Evolutionary conservation across 1,140 invertebrate genomes (phyloP).

Genomic region (Drosophila leontia): DNA sequence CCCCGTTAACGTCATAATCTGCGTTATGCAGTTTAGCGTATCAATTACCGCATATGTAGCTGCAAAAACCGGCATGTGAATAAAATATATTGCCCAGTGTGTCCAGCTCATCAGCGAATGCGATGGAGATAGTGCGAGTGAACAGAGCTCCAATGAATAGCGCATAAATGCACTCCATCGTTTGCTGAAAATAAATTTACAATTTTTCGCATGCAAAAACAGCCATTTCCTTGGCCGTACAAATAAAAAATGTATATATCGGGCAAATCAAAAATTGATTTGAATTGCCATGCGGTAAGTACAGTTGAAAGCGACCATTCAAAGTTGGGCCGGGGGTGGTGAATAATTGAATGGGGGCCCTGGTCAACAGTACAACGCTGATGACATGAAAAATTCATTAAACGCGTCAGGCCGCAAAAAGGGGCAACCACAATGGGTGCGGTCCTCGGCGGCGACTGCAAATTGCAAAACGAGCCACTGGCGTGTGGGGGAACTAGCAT

Average conservation of each 20-base stretch:
- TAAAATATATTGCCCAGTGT: constrained; percentile 57
- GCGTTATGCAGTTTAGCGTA: constrained; percentile 80
- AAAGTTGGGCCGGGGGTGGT: constrained; percentile 15
- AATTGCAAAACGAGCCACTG: constrained; percentile 39
- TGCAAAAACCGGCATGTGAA: constrained; percentile 60
- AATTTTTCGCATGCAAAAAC: constrained; percentile 53
- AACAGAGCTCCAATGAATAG: constrained; percentile 8
- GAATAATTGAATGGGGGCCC: constrained; percentile 48
- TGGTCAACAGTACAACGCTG: constrained; percentile 39
- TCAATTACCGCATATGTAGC: constrained; percentile 69
- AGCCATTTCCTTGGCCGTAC: constrained; percentile 23
- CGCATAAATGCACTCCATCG: constrained; percentile 18
- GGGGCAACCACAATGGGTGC: constrained; percentile 43
- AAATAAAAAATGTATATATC: constrained; percentile 55
- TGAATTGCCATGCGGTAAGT: constrained; percentile 76
- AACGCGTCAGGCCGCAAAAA: constrained; percentile 72
- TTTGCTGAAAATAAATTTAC: constrained; percentile 52
- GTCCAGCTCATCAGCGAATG: constrained; percentile 26
- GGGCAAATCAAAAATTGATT: constrained; percentile 80
- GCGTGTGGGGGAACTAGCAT: constrained; percentile 12
- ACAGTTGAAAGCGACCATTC: constrained; percentile 56
- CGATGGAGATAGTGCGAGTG: constrained; percentile 19
- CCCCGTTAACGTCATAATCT: constrained; percentile 77
- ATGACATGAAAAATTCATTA: constrained; percentile 78
- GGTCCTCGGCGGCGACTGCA: constrained; percentile 29